Evolutionary conservation across 1,140 invertebrate species (phyloP), one percentile per base, ranked within the genome.

Genomic region (Orchesella cincta): DNA sequence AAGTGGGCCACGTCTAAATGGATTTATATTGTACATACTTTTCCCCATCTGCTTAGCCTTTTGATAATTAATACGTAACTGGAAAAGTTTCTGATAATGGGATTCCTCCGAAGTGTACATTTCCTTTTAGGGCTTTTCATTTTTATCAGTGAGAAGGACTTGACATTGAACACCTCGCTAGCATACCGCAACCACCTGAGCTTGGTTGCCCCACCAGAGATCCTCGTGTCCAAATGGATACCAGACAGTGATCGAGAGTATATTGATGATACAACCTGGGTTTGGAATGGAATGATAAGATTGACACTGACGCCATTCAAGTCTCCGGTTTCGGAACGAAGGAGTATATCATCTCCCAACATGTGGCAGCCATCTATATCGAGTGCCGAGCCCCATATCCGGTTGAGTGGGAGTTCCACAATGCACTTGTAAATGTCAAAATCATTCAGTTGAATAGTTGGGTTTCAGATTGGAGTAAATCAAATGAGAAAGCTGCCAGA

Each of bases 341-440:
- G 3, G 62, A 67, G 29, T 67, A 12, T 33, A 31, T 14, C 2
- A 16, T 67, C 29, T 67, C 62, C 8, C 62, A 67, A 33, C 62
- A 31, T 33, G 62, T 67, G 29, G 31, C 31, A 3, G 26, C 62
- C 26, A 16, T 67, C 8, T 16, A 31, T 31, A 31, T 67, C 31
- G 62, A 67, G 12, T 67, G 62, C n/a, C 3, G 14, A 73, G 23
- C 72, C 14, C 34, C 2, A 28, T 35, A 35, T 73, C 36, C 36
- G 26, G 23, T 46, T 1, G 18, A 79, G 39, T 79, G 78, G 78
- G 29, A 74, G 16, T 79, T 79, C 29, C 67, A 76, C 23, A 70
- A 79, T 70, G 26, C 51, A 36, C 0, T 76, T 5, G 74, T 76
- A 76, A 35, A n/a, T 71, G 34, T 33, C 14, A 31, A 16, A 33